Evolutionary conservation across 1,140 invertebrate species (phyloP).

Genomic region (Calosoma granatense): DNA sequence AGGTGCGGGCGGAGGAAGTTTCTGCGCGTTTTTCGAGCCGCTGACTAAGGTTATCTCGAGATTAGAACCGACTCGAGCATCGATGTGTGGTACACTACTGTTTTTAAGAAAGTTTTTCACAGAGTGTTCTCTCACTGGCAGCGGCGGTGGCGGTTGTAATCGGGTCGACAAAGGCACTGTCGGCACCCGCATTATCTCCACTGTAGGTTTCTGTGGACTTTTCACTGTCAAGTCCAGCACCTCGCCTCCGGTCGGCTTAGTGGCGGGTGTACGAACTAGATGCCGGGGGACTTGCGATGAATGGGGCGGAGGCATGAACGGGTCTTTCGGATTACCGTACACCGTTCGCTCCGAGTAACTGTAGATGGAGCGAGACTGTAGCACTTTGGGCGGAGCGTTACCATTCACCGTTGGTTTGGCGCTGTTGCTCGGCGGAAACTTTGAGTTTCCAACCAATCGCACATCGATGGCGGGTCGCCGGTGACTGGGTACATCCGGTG

Average conservation of each 20-base stretch:
- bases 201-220: conserved; percentile 32
- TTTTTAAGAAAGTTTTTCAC: conserved; percentile 24
- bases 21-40: conserved; percentile 25
- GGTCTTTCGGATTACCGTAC: conserved; percentile 60
- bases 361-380: conserved; percentile 54
- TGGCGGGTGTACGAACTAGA: conserved; percentile 29
- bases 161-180: conserved; percentile 31
- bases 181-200: conserved; percentile 39
- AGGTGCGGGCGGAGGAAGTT: conserved; percentile 26
- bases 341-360: conserved; percentile 48
- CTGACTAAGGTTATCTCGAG: conserved; percentile 50
- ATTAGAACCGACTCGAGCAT: conserved; percentile 39
- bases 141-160: conserved; percentile 31
- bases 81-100: conserved; percentile 20
- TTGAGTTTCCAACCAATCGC: conserved; percentile 18
- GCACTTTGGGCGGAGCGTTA: conserved; percentile 43
- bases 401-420: conserved; percentile 19
- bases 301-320: conserved; percentile 36
- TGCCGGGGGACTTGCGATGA: conserved; percentile 27
- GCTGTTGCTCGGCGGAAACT: conserved; percentile 18
- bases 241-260: conserved; percentile 34
- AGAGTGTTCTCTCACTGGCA: conserved; percentile 15
- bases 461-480: conserved; percentile 1
- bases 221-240: conserved; percentile 42
- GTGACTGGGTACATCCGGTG: not conserved